phyloP scores from a whole-genome alignment of 2,113 vertebrate species.

The Lonchura striata region DNA sequence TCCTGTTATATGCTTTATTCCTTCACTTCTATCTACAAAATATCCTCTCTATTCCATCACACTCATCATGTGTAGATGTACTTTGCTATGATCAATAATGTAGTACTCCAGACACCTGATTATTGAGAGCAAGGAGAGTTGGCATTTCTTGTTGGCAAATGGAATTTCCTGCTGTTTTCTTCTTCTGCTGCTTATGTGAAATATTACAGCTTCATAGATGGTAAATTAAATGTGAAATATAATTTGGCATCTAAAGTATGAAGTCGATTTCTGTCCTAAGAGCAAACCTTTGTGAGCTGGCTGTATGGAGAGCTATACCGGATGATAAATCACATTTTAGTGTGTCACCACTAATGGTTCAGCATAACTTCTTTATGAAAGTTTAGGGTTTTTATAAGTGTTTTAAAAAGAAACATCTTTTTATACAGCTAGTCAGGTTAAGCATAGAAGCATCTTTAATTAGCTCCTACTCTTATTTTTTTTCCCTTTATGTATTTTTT shows the following conservation, averaged over 20 bases:
- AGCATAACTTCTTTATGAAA: neutral
- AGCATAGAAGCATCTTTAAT: neutral
- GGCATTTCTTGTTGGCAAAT: conserved; percentile 26
- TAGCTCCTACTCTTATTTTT: neutral
- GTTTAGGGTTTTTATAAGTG: neutral
- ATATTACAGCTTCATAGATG: conserved; percentile 34
- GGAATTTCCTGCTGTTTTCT: conserved; percentile 21
- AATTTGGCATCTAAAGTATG: conserved; percentile 48
- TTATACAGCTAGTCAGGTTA: neutral
- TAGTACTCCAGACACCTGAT: conserved; percentile 24
- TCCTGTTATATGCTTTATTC: neutral
- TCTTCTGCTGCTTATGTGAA: conserved; percentile 8
- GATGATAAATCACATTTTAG: conserved; percentile 45
- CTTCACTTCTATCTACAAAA: neutral
- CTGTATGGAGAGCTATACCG: neutral
- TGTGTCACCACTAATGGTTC: neutral
- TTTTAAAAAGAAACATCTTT: neutral
- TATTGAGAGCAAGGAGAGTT: neutral
- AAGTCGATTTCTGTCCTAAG: conserved; percentile 52
- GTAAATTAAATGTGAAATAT: conserved; percentile 69
- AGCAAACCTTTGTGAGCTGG: conserved; percentile 25
- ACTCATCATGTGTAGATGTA: neutral
- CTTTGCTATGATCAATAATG: conserved; percentile 6
- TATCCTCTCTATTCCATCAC: neutral
- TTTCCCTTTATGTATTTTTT: no score